Evolutionary conservation across 2,113 vertebrate species (phyloP).

Genomic region (Stercorarius parasiticus): DNA sequence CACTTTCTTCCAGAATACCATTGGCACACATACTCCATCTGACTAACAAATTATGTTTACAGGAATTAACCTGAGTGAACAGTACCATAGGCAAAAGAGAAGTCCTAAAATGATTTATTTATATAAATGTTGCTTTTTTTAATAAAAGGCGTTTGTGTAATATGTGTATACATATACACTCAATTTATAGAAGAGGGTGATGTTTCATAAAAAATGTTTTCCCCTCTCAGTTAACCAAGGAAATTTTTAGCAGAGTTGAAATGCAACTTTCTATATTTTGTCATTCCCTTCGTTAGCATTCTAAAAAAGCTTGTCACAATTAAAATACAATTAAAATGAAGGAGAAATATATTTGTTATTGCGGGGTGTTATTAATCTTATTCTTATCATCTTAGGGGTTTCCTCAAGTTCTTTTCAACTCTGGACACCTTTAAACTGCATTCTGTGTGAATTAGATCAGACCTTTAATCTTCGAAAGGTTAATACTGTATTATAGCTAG

Average conservation of each 20-base stretch:
- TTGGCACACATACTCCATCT: background rate
- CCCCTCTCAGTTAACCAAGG: background rate
- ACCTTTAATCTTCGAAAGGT: background rate
- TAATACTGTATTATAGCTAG: background rate
- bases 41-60: background rate
- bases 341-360: background rate
- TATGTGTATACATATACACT: background rate
- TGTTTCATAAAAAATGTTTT: background rate
- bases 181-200: background rate
- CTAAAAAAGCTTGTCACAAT: background rate
- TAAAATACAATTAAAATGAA: background rate
- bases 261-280: background rate
- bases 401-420: background rate
- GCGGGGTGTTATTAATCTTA: background rate
- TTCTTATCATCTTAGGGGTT: background rate
- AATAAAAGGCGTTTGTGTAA: background rate
- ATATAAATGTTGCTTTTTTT: background rate
- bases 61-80: background rate
- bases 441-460: background rate
- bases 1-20: background rate
- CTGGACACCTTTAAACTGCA: background rate
- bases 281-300: background rate
- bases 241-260: background rate
- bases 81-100: background rate
- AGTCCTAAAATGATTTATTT: background rate